A percentile compares a stretch with the other conserved stretches of the same genome.
These are phyloP conservation scores for Taenaris catops DNA, from an alignment of 2,888 invertebrate genomes.

Conservation along the genomic window DNA sequence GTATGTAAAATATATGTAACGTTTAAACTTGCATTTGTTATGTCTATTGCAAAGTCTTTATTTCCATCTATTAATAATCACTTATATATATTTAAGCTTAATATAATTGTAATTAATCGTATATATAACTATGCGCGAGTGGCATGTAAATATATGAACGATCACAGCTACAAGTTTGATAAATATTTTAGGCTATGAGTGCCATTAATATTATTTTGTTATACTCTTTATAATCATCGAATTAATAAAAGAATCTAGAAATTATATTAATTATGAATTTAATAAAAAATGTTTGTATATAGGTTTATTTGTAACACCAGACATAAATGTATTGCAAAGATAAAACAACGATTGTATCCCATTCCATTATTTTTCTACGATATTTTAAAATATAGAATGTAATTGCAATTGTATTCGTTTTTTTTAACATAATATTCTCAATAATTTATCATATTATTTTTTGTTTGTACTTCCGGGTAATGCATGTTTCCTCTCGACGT, in stretches of 20 bases:
- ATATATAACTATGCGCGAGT: constrained; percentile 2
- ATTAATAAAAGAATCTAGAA: constrained; percentile 27
- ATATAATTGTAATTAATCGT: constrained; percentile 5
- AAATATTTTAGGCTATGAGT: constrained; percentile 72
- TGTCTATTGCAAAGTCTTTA: constrained; percentile 15
- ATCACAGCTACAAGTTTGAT: constrained; percentile 23
- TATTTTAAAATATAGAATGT: constrained; percentile 27
- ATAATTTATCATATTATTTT: too few species aligned
- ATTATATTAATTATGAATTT: constrained; percentile 12
- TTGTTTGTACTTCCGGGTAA: too few species aligned
- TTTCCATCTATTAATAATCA: constrained; percentile 2
- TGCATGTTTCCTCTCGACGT: too few species aligned
- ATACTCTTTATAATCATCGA: constrained; percentile 33
- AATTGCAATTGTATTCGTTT: constrained; percentile 20
- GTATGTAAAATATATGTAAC: constrained; percentile 11
- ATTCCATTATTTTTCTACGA: constrained; percentile 32
- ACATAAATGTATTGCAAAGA: constrained; percentile 26
- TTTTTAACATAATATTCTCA: constrained; percentile 9
- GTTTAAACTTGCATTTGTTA: constrained; percentile 24
- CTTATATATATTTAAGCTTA: constrained; percentile 1
- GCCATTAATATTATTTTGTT: constrained; percentile 64
- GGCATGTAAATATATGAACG: constrained; percentile 17
- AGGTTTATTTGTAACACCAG: constrained; percentile 28
- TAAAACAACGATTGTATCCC: constrained; percentile 43
- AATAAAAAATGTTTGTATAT: constrained; percentile 23